Base-by-base conservation (phyloP, 1,140 invertebrate genomes). In the Oryctes rhinoceros region DNA sequence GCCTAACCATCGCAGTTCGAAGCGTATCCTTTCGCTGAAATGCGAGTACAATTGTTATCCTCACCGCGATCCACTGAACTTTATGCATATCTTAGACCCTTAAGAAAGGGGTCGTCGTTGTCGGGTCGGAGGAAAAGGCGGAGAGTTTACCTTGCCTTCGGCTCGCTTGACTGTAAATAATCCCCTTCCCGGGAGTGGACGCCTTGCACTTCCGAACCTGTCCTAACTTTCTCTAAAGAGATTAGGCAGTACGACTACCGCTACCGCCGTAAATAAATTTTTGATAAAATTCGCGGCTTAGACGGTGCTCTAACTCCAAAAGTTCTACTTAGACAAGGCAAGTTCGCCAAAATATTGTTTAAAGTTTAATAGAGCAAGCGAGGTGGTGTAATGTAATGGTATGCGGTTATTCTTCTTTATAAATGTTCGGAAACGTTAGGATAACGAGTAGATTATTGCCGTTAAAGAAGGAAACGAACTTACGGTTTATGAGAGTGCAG, bases 251-350 rank as follows among this genome's bases (percentile, higher is more conserved):
- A 59, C 53, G 53, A 18, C 15, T 59, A 59, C 15, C 15, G 13
- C 15, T 59, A 59, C 15, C 15, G 13, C 18, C 53, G 53, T 59
- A 59, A 59, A 59, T 59, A 59, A 59, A 59, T 59, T 59, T 59
- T 59, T 59, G 53, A 59, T 59, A 59, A 59, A 59, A 59, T 59
- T 59, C 53, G 53, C 53, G 53, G 53, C 18, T 59, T 59, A 59
- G 53, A 59, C n/a, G 53, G 15, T 15, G 53, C 53, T n/a, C 39
- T 10, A 44, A 59, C 53, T 59, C 15, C 15, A 13, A 13, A 53
- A 59, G 13, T 59, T 59, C 18, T n/a, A 7, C 15, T 13, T 6
- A n/a, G 53, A 18, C 13, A 18, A 59, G 13, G 53, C 5, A 59
- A 59, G 15, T 7, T 18, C 13, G 13, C 18, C 53, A 59, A 59